phyloP scores from a whole-genome alignment of 2,113 vertebrate species.

The Cinclus mexicanus region DNA sequence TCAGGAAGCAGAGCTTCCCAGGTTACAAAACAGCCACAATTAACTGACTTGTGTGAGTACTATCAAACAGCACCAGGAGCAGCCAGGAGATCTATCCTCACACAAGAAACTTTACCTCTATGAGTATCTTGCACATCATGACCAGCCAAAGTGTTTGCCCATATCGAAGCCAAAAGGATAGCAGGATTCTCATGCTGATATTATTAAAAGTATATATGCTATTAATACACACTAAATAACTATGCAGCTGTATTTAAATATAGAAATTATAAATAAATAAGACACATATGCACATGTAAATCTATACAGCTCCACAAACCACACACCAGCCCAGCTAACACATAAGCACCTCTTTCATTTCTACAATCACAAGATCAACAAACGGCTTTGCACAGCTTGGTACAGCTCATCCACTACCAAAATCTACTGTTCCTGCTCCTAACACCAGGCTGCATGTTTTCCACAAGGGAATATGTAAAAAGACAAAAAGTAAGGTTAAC shows the following conservation, averaged over 20 bases:
- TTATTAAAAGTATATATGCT: neutral
- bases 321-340: neutral
- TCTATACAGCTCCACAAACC: neutral
- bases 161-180: neutral
- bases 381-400: neutral
- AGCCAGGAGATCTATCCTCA: neutral
- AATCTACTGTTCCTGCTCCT: neutral
- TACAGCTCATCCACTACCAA: neutral
- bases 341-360: slow-evolving; percentile 7
- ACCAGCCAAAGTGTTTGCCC: neutral
- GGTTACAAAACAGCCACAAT: neutral
- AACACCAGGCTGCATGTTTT: neutral
- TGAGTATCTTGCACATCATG: neutral
- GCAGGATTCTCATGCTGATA: neutral
- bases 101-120: neutral
- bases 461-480: neutral
- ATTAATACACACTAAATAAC: neutral
- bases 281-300: neutral
- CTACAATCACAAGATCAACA: neutral
- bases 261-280: neutral
- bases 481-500: neutral
- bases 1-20: neutral
- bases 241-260: neutral
- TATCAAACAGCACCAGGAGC: neutral
- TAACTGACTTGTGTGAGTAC: neutral